Evolutionary conservation across 2,888 invertebrate species (phyloP), one percentile per base, ranked within the genome.

Genomic region (Tinea semifulvella): DNA sequence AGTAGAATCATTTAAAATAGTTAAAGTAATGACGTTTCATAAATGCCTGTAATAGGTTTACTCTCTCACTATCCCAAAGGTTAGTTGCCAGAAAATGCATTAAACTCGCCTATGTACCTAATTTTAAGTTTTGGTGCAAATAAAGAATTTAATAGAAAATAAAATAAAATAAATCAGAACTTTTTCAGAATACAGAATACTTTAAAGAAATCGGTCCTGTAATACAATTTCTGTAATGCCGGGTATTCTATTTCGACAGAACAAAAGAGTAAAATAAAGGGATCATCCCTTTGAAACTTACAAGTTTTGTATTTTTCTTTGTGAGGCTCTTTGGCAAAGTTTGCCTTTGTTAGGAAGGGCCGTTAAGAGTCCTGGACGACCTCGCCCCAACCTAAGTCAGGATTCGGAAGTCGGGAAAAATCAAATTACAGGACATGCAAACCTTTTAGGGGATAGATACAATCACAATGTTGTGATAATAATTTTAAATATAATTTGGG

Each of bases 301-400:
- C 61, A 66, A 71, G 66, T 70, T 72, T 68, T 66, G 61, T 67
- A 66, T 66, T 67, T 68, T 65, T 65, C 64, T 67, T 70, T 68
- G 62, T 66, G 60, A 52, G 54, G 57, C 65, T 20, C 39, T 70
- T 70, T 70, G 64, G 68, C 65, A 61, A 68, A 73, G 62, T 68
- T 65, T 51, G 56, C 56, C 64, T 67, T 72, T 72, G 68, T 70
- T 71, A 40, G 11, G 22, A 11, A 40, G 22, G 49, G 42, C 42
- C 38, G 49, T 48, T 48, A 47, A 47, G 46, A 48, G 42, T 42
- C 44, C 19, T 39, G 35, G n/a, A 10, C 40, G 22, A 40, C 22
- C 11, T 11, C 2, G 40, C 19, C 13, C 11, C 7, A 11, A n/a
- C 17, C 4, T 22, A 40, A 40, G 40, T 14, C 36, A 36, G 18